Evolutionary conservation across 2,113 vertebrate species (phyloP), one percentile per base, ranked within the genome.

Genomic region (Arenaria interpres): DNA sequence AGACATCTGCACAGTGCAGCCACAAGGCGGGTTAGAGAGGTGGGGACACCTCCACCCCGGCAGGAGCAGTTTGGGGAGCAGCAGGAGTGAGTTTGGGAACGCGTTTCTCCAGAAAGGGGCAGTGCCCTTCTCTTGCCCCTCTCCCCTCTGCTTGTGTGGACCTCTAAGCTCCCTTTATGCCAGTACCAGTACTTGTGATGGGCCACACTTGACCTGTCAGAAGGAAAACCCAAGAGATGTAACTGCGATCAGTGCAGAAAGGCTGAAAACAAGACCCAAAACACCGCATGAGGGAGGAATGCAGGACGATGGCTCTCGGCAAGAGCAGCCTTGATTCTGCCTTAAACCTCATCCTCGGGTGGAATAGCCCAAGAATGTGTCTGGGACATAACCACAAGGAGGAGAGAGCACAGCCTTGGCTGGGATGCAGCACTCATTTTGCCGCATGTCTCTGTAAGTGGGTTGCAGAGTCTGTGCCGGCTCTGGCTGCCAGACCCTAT

Each of bases 331-430:
- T 64, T 82, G 25, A 88, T 78, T 91, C 72, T 74, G 50, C 62
- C 63, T 92, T 77, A 92, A 96, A 90, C 68, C 76, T 90, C 89
- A 90, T 73, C 51, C 30, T 71, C 6, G 7, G 9, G 35, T n/a
- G 16, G 72, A 92, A 82, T 7, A 75, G 76, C 59, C 46, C 72
- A 88, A 83, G 60, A 92, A 90, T 33, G 68, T 4, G 8, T 76
- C 83, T 79, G 64, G 35, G 85, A 86, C 3, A 10, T 68, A 88
- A 92, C 83, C 92, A 80, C 35, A 12, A 85, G 63, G 33, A 85
- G 85, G n/a, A 91, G 75, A 59, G 25, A 32, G 54, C 30, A 63
- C 28, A 86, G 82, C 45, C 51, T 90, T 95, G 90, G 88, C 96
- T 2, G 0, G 51, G 37, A 57, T 25, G 45, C 71, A 91, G 74